Base-by-base conservation (phyloP, 2,888 invertebrate species). In the Ptychoptera albimana region DNA sequence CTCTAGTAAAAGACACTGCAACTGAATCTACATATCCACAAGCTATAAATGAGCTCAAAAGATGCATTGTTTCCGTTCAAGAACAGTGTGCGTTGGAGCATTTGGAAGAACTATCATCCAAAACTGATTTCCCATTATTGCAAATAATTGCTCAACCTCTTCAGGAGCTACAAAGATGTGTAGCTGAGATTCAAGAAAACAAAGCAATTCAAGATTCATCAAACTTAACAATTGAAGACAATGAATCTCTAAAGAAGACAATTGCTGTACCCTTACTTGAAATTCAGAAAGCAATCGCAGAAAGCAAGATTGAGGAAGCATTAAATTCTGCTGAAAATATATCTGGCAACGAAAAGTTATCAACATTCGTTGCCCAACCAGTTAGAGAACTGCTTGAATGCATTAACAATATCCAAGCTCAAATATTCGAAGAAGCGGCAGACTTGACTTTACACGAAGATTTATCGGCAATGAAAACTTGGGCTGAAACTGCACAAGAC, bases 381-480 rank as follows among this genome's bases (percentile, higher is more conserved):
- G 44, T 60, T n/a, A 55, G 53, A 38, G 50, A 53, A 29, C 35
- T 53, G 1, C 40, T 60, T 5, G 51, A 60, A 40, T 55, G 59
- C 39, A 58, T 63, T 35, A 60, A 62, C 16, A 55, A 55, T 31
- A 50, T 59, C 1, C 56, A 62, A 42, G 42, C 50, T 0, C 54
- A 61, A 35, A 49, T 52, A 0, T 38, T 74, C 35, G 75, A 76
- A 55, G 65, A 60, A 8, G 55, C 60, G 7, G 68, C 67, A 32
- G 73, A 74, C 37, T 61, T 75, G 53, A 73, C 75, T 5, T 72
- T 73, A 8, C 64, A 74, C 42, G 71, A 72, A 50, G 73, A 74
- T 51, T 61, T 75, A 49, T 73, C 76, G 1, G 71, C 68, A 4
- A 64, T 77, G 13, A 72, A 73, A 59, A 73, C 73, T 1, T 64